A percentile compares a stretch with the other conserved stretches of the same genome.
These are phyloP conservation scores for Melanostoma mellinum DNA, from an alignment of 2,888 invertebrate genomes.

Conservation along the genomic window DNA sequence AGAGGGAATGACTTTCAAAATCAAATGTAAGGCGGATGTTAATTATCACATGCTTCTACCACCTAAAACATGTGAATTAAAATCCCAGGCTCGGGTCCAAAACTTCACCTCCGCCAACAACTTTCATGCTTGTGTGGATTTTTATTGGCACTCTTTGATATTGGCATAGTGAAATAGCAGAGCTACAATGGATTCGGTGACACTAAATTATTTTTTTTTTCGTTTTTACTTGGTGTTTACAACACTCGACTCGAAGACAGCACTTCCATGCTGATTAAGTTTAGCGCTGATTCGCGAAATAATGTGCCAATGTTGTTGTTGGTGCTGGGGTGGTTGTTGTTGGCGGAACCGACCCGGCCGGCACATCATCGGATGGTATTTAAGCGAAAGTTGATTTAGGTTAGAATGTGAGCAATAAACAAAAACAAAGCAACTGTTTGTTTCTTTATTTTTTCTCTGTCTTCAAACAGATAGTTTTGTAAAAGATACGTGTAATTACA, in stretches of 20 bases:
- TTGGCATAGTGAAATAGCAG: constrained; percentile 48
- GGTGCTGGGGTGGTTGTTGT: not conserved
- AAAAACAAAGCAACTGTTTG: constrained; percentile 8
- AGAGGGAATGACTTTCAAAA: constrained; percentile 51
- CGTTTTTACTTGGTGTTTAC: constrained; percentile 9
- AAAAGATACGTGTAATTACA: constrained; percentile 69
- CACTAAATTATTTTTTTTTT: constrained; percentile 53
- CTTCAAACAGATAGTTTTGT: constrained; percentile 58
- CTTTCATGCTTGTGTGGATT: constrained; percentile 33
- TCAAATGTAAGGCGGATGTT: constrained; percentile 64
- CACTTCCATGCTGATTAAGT: constrained; percentile 49
- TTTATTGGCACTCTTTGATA: constrained; percentile 47
- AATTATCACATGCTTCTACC: constrained; percentile 58
- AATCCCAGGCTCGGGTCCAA: not conserved
- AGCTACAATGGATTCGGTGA: constrained; percentile 59
- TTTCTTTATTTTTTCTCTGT: constrained; percentile 36
- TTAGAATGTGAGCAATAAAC: constrained; percentile 70
- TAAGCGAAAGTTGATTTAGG: constrained; percentile 71
- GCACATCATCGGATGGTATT: constrained; percentile 1
- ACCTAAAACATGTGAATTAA: constrained; percentile 17
- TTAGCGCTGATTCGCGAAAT: constrained; percentile 17
- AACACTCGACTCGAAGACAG: constrained; percentile 10
- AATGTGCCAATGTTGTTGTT: constrained; percentile 5
- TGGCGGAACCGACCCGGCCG: constrained; percentile 9
- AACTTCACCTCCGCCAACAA: not conserved